Conservation (phyloP, 2,113 vertebrate species). For the Artemisiospiza belli region DNA sequence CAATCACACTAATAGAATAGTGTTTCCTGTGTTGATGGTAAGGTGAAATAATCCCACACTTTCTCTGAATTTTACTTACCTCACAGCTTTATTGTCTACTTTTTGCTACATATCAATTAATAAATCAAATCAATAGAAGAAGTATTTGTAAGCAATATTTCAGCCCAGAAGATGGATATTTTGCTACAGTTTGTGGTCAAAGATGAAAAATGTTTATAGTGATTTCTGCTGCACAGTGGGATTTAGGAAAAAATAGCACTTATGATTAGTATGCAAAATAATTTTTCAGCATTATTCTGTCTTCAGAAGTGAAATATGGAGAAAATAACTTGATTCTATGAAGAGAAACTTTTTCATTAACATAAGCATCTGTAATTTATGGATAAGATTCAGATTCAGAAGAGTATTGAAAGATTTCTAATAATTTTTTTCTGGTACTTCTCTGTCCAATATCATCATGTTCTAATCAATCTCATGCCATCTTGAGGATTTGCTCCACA, state of each 20-base stretch:
- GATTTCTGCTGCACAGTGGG: background rate
- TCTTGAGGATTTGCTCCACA: background rate
- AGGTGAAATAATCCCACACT: background rate
- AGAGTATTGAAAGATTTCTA: background rate
- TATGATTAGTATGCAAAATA: background rate
- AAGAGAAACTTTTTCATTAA: background rate
- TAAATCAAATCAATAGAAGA: background rate
- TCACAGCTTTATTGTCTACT: background rate
- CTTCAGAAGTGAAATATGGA: background rate
- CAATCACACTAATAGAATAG: rapidly evolving
- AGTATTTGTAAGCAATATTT: background rate
- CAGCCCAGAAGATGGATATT: background rate
- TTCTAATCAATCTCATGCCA: background rate
- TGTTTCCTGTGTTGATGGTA: background rate
- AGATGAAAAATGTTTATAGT: rapidly evolving
- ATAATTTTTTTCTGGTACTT: background rate
- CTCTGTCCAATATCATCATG: rapidly evolving
- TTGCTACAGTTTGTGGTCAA: background rate
- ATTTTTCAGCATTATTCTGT: background rate
- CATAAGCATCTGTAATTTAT: background rate
- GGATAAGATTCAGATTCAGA: background rate
- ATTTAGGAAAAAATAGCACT: background rate
- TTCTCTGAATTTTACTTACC: background rate
- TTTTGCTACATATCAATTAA: background rate
- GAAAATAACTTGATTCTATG: background rate